phyloP scores from a whole-genome alignment of 2,113 vertebrate species.

The Thalassarche chlororhynchos region DNA sequence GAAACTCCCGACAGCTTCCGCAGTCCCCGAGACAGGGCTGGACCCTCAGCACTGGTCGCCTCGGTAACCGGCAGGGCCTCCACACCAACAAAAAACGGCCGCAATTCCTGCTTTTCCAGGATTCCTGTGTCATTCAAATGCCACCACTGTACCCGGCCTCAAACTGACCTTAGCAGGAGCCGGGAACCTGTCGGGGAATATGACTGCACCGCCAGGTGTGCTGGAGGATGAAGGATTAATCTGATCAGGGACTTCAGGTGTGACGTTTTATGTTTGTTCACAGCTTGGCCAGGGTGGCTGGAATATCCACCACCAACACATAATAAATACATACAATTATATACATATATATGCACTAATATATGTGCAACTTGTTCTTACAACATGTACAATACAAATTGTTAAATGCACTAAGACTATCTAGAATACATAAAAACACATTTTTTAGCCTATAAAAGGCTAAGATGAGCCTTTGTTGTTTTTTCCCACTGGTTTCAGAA shows the following conservation, averaged over 20 bases:
- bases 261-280: neutral
- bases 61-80: conserved; percentile 10
- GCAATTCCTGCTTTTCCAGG: neutral
- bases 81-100: neutral
- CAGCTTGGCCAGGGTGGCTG: neutral
- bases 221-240: neutral
- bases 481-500: neutral
- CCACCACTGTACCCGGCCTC: rapidly evolving
- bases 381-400: neutral
- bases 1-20: conserved; percentile 4
- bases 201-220: neutral
- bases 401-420: neutral
- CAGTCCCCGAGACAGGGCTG: neutral
- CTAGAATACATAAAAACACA: neutral
- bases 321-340: neutral
- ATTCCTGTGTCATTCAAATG: neutral
- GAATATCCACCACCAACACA: neutral
- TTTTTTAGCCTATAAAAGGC: neutral
- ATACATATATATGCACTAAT: neutral
- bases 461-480: neutral
- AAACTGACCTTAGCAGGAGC: neutral
- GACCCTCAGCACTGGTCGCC: neutral
- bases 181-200: neutral
- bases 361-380: neutral
- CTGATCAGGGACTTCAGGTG: neutral